Base-by-base conservation (phyloP, 30 jellyfish, hydroid and myxozoan genomes). In the Chrysaora quinquecirrha region DNA sequence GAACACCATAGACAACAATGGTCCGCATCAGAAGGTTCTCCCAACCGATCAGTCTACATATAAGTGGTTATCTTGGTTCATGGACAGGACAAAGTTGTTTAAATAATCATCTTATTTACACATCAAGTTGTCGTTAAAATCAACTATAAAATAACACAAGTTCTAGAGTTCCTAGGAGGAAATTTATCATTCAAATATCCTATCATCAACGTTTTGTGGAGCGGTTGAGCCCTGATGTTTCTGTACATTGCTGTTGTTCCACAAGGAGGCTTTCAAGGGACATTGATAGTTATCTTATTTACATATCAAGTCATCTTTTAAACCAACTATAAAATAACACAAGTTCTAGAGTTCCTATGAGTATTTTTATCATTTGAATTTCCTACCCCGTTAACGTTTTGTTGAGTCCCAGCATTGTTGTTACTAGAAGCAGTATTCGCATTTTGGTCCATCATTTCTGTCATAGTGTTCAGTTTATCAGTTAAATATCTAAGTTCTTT, bases 391-490 rank as follows among this genome's bases (percentile, higher is more conserved):
- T 70, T 30, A 10, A 61, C 78, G 31, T 33, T 82, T 30, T 74
- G 54, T 38, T 38, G 54, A 3, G 54, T 38, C 14, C 54, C 54
- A 3, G 54, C 54, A 38, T 6, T 14, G 14, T 38, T 38, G 54
- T 14, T 9, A 52, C 7, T 16, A 2, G 27, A 12, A 16, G 27
- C 68, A 52, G 68, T 52, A 38, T 75, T 85, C 22, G 75, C 80
- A 75, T 85, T 85, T 23, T 48, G 69, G 48, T 85, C 96, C 72
- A 85, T 48, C 96, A 85, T 85, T 68, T 85, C 96, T 27, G 87
- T 48, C 28, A 85, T 48, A 18, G 86, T 58, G 75, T 65, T 85
- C 69, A 85, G 25, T 52, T 85, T 85, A 10, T 85, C 96, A 24
- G 78, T 76, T 12, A 91, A 68, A 16, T 79, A 88, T 71, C 78